phyloP scores from a whole-genome alignment of 2,113 vertebrate species.

The Heloderma charlesbogerti region DNA sequence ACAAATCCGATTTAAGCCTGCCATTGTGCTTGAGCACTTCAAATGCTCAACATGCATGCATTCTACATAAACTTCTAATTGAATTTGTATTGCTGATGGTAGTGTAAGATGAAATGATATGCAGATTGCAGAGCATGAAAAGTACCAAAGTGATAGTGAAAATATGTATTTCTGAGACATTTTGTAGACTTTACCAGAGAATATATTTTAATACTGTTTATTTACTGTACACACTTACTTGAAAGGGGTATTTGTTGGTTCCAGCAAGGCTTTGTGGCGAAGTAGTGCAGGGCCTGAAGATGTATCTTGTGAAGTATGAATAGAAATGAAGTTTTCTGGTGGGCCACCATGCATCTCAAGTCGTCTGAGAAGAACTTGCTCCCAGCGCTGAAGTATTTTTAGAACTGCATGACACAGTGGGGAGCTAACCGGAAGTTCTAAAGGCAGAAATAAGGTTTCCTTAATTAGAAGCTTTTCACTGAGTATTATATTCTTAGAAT shows the following conservation, averaged over 20 bases:
- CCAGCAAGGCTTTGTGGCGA: constrained; percentile 93
- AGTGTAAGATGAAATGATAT: not conserved
- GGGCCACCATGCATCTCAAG: constrained; percentile 93
- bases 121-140: too few species aligned
- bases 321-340: constrained; percentile 89
- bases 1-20: not conserved
- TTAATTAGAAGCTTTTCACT: not conserved
- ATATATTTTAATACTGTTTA: not conserved
- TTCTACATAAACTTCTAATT: not conserved
- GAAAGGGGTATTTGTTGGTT: constrained; percentile 96
- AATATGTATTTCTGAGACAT: not conserved
- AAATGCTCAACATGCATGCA: not conserved
- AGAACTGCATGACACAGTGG: constrained; percentile 92
- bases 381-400: constrained; percentile 96
- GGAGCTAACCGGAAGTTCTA: constrained; percentile 95
- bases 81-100: not conserved
- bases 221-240: constrained; percentile 74
- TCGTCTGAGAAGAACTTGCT: constrained; percentile 92
- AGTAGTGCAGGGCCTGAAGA: constrained; percentile 92
- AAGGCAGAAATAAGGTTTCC: constrained; percentile 12
- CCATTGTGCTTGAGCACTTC: not conserved
- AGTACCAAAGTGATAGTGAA: not conserved
- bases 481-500: not conserved
- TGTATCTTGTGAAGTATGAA: constrained; percentile 83
- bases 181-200: not conserved